Conservation (phyloP, 1,140 invertebrate genomes). For the Diuraphis noxia region DNA sequence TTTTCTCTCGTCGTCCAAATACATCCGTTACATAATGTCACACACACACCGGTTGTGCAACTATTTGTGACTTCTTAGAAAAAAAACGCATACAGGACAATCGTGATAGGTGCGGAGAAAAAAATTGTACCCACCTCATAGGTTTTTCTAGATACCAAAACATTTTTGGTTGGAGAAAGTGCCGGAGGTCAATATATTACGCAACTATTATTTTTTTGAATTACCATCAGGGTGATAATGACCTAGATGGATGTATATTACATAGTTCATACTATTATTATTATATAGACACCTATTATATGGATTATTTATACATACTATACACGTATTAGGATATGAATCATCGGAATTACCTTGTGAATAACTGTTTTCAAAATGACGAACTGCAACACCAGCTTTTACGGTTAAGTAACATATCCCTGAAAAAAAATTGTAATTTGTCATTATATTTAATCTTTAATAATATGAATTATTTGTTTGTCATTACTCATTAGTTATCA, state of each 20-base stretch:
- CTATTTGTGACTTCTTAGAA: background rate
- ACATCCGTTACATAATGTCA: conserved; percentile 24
- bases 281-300: background rate
- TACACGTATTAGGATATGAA: background rate
- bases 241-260: background rate
- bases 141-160: background rate
- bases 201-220: background rate
- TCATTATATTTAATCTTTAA: background rate
- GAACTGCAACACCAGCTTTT: conserved; percentile 2
- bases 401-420: conserved; percentile 47
- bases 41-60: conserved; percentile 26
- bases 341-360: conserved; percentile 44
- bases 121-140: background rate
- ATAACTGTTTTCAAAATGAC: conserved; percentile 12
- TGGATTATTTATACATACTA: background rate
- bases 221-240: conserved; percentile 25
- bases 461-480: background rate
- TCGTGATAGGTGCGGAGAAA: background rate
- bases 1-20: conserved; percentile 22
- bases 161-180: conserved; percentile 15
- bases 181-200: background rate
- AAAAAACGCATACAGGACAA: background rate
- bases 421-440: background rate
- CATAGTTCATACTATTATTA: background rate
- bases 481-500: too few relatives aligned